Base-by-base conservation (phyloP, 2,797 vertebrate genomes). In the Poeciliopsis infans region DNA sequence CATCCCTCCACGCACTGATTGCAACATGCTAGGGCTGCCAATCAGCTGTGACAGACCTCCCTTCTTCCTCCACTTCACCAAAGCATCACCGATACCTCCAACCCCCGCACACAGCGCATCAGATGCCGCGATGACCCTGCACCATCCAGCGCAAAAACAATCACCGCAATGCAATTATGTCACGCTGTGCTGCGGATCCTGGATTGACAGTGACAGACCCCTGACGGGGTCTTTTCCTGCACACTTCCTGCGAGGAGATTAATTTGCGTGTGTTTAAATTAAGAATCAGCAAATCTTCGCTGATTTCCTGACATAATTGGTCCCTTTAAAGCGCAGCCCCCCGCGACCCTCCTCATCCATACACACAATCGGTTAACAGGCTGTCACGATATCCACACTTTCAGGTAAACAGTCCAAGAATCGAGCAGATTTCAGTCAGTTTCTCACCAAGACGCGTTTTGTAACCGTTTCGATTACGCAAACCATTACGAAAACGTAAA, bases 391-490 rank as follows among this genome's bases (percentile, higher is more conserved):
- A 53, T 45, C 68, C 31, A 7, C 3, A 39, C 51, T 39, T 2
- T 1, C 51, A 74, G n/a, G 33, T 53, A 51, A 33, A 4, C 41
- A 15, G 6, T 51, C 15, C 23, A 2, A 1, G 0, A 31, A 39
- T 39, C n/a, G 12, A 46, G 7, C 0, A 10, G 73, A 76, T 43
- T 43, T 13, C 12, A 1, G 3, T 72, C 8, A 13, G n/a, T 15
- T 46, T 71, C 28, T 16, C 68, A 46, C 6, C 69, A 49, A 68
- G 68, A 64, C 79, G 4, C 46, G 88, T 95, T 93, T 90, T 87
- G 92, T 90, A 93, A 94, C 70, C 46, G 47, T 39, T 47, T 15
- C 80, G 57, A 31, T 95, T 95, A 94, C 91, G 92, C 92, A 95
- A 94, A 92, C 82, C 47, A 6, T 93, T 93, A 94, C 77, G 78